Evolutionary conservation across 2,888 invertebrate genomes (phyloP).

Genomic region (Neria commutata): DNA sequence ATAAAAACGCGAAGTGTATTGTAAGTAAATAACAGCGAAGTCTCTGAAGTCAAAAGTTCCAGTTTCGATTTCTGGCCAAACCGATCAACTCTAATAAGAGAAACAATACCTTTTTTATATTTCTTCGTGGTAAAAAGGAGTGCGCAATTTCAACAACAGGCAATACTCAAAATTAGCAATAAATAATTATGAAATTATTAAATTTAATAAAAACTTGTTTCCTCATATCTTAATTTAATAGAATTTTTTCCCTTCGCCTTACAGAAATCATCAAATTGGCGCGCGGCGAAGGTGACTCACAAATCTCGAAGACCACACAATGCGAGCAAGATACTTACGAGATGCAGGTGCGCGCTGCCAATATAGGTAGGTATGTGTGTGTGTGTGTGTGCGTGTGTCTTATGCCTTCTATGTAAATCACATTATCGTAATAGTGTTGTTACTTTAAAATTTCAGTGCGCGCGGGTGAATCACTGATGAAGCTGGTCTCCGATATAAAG

Average conservation of each 20-base stretch:
- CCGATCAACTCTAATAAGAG: no score
- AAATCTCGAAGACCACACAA: constrained; percentile 87
- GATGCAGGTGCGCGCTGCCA: constrained; percentile 96
- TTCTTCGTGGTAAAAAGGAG: no score
- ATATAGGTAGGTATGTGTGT: constrained; percentile 74
- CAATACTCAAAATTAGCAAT: not conserved
- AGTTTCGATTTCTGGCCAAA: no score
- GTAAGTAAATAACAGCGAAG: no score
- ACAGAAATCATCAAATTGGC: constrained; percentile 88
- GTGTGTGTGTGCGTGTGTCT: no score
- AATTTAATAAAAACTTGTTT: no score
- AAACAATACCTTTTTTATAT: no score
- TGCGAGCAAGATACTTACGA: constrained; percentile 95
- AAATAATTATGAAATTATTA: not conserved
- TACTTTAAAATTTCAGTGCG: constrained; percentile 69
- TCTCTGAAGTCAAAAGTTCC: no score
- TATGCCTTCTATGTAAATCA: not conserved
- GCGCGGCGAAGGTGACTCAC: constrained; percentile 89
- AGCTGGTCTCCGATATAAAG: constrained; percentile 95
- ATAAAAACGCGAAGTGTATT: no score
- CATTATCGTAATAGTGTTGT: not conserved
- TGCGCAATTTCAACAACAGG: not conserved
- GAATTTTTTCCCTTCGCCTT: constrained; percentile 50
- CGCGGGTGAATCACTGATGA: constrained; percentile 96
- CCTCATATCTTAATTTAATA: no score